Conservation (phyloP, 2,113 vertebrate species). For the Centropus bengalensis region DNA sequence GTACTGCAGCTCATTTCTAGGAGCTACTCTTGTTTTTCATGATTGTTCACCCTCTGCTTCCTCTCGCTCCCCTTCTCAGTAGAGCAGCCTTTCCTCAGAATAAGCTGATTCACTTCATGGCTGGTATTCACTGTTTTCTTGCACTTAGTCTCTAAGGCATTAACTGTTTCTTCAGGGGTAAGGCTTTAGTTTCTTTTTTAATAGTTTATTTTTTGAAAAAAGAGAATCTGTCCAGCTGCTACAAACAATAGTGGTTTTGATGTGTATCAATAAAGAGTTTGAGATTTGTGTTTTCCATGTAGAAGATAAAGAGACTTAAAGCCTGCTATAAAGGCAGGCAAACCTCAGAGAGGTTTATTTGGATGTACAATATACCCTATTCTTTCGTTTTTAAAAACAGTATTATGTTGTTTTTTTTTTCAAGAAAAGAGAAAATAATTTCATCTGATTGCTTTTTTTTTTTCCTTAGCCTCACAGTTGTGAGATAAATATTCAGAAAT, state of each 20-base stretch:
- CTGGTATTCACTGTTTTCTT: constrained; percentile 36
- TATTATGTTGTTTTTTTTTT: not conserved
- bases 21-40: not conserved
- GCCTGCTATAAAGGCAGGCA: constrained; percentile 1
- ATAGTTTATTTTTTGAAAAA: constrained; percentile 17
- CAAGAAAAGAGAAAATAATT: constrained; percentile 27
- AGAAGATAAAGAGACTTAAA: constrained; percentile 26
- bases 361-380: constrained; percentile 11
- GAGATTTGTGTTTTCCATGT: not conserved
- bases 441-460: not conserved
- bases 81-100: not conserved
- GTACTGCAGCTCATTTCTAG: not conserved
- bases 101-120: constrained; percentile 1
- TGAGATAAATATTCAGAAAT: constrained; percentile 49
- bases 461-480: not conserved
- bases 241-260: not conserved
- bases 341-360: constrained; percentile 41
- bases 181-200: not conserved
- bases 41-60: not conserved
- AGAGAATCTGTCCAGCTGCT: constrained; percentile 32
- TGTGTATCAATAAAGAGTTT: constrained; percentile 26
- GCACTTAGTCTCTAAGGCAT: not conserved
- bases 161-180: not conserved
- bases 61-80: not conserved
- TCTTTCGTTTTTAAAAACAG: constrained; percentile 34